Evolutionary conservation across 2,113 vertebrate genomes (phyloP).

Genomic region (Aphelocoma coerulescens): DNA sequence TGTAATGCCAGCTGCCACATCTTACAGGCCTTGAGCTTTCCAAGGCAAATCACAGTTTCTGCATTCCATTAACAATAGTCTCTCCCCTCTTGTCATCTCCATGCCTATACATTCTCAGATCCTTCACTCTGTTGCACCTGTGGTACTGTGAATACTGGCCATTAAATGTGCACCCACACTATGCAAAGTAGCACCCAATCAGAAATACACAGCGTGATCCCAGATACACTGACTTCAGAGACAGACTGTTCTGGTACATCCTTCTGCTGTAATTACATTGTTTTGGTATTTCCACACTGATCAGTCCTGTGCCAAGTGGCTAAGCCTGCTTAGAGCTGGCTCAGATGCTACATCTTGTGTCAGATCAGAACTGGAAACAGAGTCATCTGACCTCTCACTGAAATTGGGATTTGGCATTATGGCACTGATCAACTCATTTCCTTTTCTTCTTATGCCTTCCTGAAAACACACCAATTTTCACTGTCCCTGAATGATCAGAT

Average conservation of each 20-base stretch:
- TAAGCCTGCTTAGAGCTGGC: constrained; percentile 15
- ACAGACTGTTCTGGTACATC: constrained; percentile 38
- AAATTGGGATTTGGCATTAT: not conserved
- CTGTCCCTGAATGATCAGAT: not conserved
- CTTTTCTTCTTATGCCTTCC: not conserved
- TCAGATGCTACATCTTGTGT: not conserved
- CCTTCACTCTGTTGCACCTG: not conserved
- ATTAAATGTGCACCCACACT: not conserved
- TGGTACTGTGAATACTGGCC: not conserved
- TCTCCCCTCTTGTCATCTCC: not conserved
- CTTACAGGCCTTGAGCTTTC: not conserved
- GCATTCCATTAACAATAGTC: not conserved
- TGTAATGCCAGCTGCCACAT: not conserved
- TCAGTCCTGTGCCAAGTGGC: not conserved
- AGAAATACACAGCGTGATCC: not conserved
- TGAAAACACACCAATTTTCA: not conserved
- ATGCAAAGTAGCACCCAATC: not conserved
- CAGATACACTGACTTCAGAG: not conserved
- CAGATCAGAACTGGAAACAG: not conserved
- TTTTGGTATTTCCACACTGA: constrained; percentile 31
- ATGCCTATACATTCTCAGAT: not conserved
- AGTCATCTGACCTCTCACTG: not conserved
- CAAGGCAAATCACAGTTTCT: not conserved
- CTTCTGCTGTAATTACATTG: constrained; percentile 40
- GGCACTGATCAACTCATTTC: not conserved